Evolutionary conservation across 2,797 vertebrate species (phyloP).

Genomic region (Cossypha dichroa): DNA sequence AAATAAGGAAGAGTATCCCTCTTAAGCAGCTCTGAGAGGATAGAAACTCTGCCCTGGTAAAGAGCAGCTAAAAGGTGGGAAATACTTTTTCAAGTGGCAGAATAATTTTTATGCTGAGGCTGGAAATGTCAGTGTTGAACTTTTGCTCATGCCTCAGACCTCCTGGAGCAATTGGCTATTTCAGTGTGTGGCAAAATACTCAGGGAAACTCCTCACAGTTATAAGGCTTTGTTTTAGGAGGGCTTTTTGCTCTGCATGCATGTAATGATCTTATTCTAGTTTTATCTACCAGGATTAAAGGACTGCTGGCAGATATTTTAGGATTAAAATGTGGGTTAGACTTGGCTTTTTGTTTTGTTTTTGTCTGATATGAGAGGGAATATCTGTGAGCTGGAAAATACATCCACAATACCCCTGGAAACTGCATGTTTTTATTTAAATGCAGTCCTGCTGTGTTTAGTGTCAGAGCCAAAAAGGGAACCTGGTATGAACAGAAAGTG

Average conservation of each 20-base stretch:
- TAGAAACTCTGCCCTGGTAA: neutral
- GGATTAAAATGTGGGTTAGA: neutral
- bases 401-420: neutral
- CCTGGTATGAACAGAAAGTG: neutral
- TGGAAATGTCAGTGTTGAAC: neutral
- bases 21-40: neutral
- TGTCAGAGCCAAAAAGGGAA: neutral
- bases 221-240: neutral
- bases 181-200: neutral
- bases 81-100: neutral
- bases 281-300: constrained; percentile 23
- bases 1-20: neutral
- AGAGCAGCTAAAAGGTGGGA: neutral
- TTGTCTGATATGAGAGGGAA: neutral
- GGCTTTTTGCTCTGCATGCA: neutral
- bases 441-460: neutral
- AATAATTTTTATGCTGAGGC: constrained; percentile 6
- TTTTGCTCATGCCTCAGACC: neutral
- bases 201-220: neutral
- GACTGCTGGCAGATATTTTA: neutral
- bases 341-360: neutral
- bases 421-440: constrained; percentile 6
- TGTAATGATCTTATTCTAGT: neutral
- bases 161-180: neutral
- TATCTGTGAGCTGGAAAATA: neutral